phyloP scores from a whole-genome alignment of 2,797 vertebrate genomes.

The Fratercula arctica region DNA sequence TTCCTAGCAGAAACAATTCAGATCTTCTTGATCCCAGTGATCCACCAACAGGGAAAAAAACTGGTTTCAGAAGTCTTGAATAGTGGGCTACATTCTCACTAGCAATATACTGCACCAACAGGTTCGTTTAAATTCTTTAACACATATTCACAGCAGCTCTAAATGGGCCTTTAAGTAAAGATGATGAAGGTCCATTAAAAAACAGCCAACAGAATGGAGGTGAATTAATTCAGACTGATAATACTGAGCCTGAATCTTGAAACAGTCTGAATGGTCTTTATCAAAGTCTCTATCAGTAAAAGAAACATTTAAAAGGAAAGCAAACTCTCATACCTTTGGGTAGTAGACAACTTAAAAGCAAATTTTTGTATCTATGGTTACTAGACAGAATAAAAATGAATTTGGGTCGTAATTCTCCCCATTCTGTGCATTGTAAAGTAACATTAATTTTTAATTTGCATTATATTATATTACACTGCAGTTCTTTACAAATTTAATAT shows the following conservation, averaged over 20 bases:
- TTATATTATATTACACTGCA: slow-evolving; percentile 61
- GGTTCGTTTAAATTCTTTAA: background rate
- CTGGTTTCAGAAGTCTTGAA: background rate
- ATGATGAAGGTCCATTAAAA: background rate
- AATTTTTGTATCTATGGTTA: slow-evolving; percentile 46
- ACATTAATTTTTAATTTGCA: slow-evolving; percentile 66
- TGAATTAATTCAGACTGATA: background rate
- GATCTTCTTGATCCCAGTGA: background rate
- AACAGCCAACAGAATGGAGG: background rate
- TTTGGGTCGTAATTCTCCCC: slow-evolving; percentile 57
- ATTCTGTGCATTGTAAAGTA: slow-evolving; percentile 44
- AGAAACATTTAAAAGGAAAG: background rate
- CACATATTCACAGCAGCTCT: background rate
- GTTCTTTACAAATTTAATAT: slow-evolving; percentile 61
- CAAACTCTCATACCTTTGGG: background rate
- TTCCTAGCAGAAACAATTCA: background rate
- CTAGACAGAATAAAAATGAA: slow-evolving; percentile 53
- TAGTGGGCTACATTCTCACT: background rate
- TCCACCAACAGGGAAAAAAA: background rate
- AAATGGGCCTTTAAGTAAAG: background rate
- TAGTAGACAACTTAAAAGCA: background rate
- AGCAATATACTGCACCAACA: background rate
- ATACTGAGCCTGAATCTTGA: background rate
- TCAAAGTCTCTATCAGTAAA: background rate
- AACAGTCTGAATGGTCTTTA: background rate